Evolutionary conservation across 2,113 vertebrate species (phyloP).

Genomic region (Micronisus gabar): DNA sequence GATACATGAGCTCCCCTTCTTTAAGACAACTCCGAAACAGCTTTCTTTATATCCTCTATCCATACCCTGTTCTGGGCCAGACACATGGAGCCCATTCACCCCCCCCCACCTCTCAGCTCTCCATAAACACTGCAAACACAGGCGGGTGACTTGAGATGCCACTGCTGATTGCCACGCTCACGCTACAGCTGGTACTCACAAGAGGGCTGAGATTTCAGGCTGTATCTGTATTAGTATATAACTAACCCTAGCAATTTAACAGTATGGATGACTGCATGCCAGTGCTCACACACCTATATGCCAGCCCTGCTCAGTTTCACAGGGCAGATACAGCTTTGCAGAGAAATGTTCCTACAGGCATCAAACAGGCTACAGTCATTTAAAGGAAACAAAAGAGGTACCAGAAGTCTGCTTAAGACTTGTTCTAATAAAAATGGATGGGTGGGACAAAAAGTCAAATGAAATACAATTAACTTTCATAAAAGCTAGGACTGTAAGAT

Average conservation of each 20-base stretch:
- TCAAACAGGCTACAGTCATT: background rate
- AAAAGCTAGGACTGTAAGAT: background rate
- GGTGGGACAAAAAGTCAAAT: background rate
- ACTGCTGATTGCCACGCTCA: background rate
- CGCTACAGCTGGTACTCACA: background rate
- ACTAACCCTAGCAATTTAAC: background rate
- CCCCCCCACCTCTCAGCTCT: background rate
- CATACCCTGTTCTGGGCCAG: background rate
- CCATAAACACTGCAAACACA: background rate
- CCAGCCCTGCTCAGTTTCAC: background rate
- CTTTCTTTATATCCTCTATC: background rate
- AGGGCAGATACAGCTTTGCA: background rate
- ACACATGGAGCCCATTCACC: background rate
- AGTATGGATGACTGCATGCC: background rate
- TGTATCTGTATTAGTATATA: background rate
- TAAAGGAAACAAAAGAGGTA: background rate
- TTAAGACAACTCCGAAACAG: background rate
- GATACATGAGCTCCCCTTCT: background rate
- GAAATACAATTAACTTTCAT: background rate
- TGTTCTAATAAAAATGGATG: background rate
- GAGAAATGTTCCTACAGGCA: background rate
- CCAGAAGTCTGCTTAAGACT: background rate
- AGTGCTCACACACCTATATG: fast-evolving
- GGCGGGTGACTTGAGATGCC: background rate
- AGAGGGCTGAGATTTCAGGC: background rate